Evolutionary conservation across 2,113 vertebrate genomes (phyloP).

Genomic region (Microtus oregoni): DNA sequence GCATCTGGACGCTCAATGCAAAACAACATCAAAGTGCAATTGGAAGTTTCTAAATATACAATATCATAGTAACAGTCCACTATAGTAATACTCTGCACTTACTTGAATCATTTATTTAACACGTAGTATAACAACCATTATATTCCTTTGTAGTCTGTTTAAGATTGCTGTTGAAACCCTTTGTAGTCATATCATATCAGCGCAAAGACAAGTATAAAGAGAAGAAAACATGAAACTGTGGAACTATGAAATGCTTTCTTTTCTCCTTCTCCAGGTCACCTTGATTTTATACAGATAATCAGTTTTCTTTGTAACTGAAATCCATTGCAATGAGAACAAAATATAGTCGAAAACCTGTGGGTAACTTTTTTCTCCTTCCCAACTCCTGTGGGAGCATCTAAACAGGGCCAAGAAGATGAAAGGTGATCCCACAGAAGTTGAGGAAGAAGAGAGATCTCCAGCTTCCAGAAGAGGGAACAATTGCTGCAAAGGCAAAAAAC

Average conservation of each 20-base stretch:
- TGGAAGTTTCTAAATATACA: background rate
- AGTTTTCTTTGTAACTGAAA: background rate
- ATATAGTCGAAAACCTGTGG: too few species aligned
- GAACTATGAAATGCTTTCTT: background rate
- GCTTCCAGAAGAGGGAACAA: background rate
- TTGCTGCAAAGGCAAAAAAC: background rate
- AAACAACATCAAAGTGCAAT: background rate
- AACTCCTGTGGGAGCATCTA: background rate
- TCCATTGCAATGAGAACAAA: background rate
- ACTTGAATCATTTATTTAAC: background rate
- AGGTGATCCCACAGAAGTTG: background rate
- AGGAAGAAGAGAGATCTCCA: background rate
- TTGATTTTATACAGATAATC: background rate
- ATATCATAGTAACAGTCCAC: background rate
- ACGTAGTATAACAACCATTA: background rate
- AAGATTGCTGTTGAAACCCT: background rate
- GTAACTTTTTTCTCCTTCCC: background rate
- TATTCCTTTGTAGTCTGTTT: background rate
- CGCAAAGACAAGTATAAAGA: background rate
- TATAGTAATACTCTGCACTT: background rate
- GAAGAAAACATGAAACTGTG: background rate
- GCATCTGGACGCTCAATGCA: background rate
- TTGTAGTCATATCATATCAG: background rate
- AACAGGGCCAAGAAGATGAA: background rate
- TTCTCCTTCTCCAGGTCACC: background rate